Evolutionary conservation across 2,797 vertebrate species (phyloP).

Genomic region (Chloroceryle amazona): DNA sequence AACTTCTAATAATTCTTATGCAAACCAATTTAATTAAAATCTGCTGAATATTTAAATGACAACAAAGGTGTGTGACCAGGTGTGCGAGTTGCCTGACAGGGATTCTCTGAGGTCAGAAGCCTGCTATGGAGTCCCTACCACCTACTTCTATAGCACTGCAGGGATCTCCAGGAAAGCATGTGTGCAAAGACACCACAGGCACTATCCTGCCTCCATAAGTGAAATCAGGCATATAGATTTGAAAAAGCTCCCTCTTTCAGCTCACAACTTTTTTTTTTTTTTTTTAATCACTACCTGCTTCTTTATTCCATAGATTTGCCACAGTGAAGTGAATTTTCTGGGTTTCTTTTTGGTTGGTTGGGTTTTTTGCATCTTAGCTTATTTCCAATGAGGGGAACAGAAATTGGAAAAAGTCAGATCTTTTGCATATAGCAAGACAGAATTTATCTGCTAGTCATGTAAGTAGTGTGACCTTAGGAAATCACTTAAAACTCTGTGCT

Average conservation of each 20-base stretch:
- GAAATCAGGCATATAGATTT: not conserved
- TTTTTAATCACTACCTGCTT: not conserved
- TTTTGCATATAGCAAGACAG: not conserved
- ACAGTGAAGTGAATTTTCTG: not conserved
- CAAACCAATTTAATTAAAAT: not conserved
- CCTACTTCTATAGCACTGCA: not conserved
- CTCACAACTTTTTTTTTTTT: not conserved
- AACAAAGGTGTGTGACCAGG: not conserved
- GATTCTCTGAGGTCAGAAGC: not conserved
- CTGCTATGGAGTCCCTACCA: not conserved
- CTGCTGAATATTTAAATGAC: not conserved
- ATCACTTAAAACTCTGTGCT: not conserved
- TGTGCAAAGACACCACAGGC: not conserved
- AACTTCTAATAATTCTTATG: not conserved
- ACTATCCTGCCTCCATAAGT: not conserved
- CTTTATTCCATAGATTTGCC: not conserved
- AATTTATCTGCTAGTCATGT: not conserved
- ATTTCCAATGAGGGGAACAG: not conserved
- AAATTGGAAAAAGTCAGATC: not conserved
- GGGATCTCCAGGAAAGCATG: not conserved
- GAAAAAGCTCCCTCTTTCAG: not conserved
- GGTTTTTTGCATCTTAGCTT: not conserved
- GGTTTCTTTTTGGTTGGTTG: rapidly evolving
- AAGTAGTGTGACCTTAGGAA: not conserved
- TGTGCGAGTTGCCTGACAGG: not conserved